These are phyloP conservation scores for Epinotia bilunana DNA, from an alignment of 2,888 invertebrate species.

Conservation along the genomic window DNA sequence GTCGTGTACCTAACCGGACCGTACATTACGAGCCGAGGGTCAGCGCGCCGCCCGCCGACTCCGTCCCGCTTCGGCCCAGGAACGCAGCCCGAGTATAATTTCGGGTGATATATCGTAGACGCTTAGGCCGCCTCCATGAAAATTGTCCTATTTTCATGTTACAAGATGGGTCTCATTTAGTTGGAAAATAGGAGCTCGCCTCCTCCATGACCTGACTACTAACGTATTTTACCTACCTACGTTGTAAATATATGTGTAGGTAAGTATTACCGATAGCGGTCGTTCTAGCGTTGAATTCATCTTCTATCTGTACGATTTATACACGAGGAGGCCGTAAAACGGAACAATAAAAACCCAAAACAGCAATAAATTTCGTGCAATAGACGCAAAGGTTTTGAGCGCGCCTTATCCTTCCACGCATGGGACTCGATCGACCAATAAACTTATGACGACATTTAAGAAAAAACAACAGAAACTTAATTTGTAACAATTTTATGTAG, in stretches of 20 bases:
- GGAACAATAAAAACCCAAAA: constrained; percentile 86
- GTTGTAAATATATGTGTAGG: constrained; percentile 44
- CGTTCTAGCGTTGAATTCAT: constrained; percentile 78
- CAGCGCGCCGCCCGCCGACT: constrained; percentile 79
- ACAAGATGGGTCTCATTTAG: constrained; percentile 60
- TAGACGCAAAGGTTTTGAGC: constrained; percentile 83
- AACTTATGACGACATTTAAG: constrained; percentile 76
- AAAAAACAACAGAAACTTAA: constrained; percentile 10
- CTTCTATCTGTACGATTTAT: constrained; percentile 84
- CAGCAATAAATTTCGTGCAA: constrained; percentile 85
- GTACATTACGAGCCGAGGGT: constrained; percentile 85
- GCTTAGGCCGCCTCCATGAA: constrained; percentile 74
- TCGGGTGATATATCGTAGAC: constrained; percentile 80
- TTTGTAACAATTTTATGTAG: not conserved
- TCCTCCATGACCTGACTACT: constrained; percentile 25
- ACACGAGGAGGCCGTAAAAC: constrained; percentile 83
- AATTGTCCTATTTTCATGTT: constrained; percentile 63
- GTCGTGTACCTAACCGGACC: constrained; percentile 85
- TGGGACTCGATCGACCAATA: constrained; percentile 76
- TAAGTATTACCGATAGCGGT: constrained; percentile 76
- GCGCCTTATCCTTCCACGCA: constrained; percentile 82
- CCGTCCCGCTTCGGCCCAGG: constrained; percentile 73
- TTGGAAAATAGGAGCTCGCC: constrained; percentile 50
- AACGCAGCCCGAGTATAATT: constrained; percentile 78
- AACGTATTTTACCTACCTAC: constrained; percentile 32